Evolutionary conservation across 1,140 invertebrate genomes (phyloP).

Genomic region (Pantala flavescens): DNA sequence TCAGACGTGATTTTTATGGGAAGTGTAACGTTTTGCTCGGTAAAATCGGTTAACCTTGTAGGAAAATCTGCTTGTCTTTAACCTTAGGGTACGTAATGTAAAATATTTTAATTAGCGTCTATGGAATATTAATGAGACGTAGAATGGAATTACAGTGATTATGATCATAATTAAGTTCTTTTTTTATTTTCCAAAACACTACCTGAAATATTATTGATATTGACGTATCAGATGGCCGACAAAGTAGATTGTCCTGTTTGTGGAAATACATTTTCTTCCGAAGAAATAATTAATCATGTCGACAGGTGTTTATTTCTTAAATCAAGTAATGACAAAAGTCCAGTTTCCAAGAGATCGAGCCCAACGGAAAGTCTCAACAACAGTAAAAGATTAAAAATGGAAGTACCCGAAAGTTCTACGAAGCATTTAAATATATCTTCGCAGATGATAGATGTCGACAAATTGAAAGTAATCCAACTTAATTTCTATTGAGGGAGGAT

Average conservation of each 20-base stretch:
- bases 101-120: too few relatives aligned
- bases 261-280: slow-evolving; percentile 34
- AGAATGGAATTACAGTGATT: too few relatives aligned
- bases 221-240: background rate
- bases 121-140: too few relatives aligned
- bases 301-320: slow-evolving; percentile 57
- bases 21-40: too few relatives aligned
- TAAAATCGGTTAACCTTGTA: too few relatives aligned
- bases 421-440: slow-evolving; percentile 7
- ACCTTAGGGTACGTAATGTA: too few relatives aligned
- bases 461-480: slow-evolving; percentile 19
- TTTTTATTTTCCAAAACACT: too few relatives aligned
- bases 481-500: slow-evolving; percentile 30
- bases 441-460: background rate
- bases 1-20: too few relatives aligned
- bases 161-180: too few relatives aligned
- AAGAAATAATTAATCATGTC: slow-evolving; percentile 50
- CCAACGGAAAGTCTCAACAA: slow-evolving; percentile 27
- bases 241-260: slow-evolving; percentile 44
- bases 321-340: slow-evolving; percentile 28
- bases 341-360: slow-evolving; percentile 26
- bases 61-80: too few relatives aligned
- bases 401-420: background rate
- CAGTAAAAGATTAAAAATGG: slow-evolving; percentile 27
- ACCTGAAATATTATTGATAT: too few relatives aligned